Evolutionary conservation across 2,888 invertebrate genomes (phyloP), one percentile per base, ranked within the genome.

Genomic region (Ischnus inquisitorius): DNA sequence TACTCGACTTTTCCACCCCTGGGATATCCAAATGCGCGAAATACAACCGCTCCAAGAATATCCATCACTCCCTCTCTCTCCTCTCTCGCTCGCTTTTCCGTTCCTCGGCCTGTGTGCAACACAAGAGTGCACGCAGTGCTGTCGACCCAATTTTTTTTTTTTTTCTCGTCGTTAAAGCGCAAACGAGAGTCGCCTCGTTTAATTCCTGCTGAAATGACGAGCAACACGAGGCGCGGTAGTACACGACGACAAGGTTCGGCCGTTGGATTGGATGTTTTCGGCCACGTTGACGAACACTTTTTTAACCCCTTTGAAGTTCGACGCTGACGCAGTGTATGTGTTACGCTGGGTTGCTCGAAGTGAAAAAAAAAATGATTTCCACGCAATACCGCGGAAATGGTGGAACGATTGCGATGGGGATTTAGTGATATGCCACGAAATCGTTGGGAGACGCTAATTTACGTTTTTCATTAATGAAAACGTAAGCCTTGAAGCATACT

Each of bases 21-120:
- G 60, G 46, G 28, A 46, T 25, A 72, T 62, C 60, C 43, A 60
- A 60, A 72, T 46, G 12, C 72, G n/a, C 28, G n/a, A 46, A 46
- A 72, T 34, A 34, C 34, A 34, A 41, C 22, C 25, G n/a, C 34
- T 62, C 10, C 62, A 28, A 25, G 28, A 62, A 62, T 62, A 62
- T 62, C 28, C 62, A 25, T 46, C 46, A 46, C 46, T 46, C 46
- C 12, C n/a, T 46, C 46, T 46, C 46, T 3, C 46, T 46, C 46
- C 5, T n/a, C 46, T 46, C 46, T 46, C n/a, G 6, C 46, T 46
- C 46, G 12, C 46, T 46, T 12, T 3, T 46, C n/a, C n/a, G 34
- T 1, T 1, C 12, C 46, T 46, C 46, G 12, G 14, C 12, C 46
- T 12, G 46, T 46, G n/a, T 46, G 46, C 46, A 46, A 46, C n/a